Evolutionary conservation across 2,888 invertebrate genomes (phyloP).

Genomic region (Lordiphosa fenestrarum): DNA sequence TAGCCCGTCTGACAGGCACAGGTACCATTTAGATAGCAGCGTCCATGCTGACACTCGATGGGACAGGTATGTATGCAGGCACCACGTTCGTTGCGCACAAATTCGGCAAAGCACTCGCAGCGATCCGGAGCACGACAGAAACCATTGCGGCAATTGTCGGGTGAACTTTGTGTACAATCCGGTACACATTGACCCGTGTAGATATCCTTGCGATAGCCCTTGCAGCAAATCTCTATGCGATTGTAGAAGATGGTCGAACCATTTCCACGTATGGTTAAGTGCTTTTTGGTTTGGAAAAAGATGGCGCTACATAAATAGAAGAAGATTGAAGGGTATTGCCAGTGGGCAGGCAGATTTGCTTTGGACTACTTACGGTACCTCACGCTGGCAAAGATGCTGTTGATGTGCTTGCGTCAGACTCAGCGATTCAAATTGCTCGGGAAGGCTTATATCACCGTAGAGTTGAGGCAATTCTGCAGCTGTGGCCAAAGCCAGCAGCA

Average conservation of each 20-base stretch:
- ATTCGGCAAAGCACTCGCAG: conserved; percentile 78
- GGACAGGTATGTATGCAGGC: conserved; percentile 86
- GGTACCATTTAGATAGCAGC: conserved; percentile 83
- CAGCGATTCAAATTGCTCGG: conserved; percentile 47
- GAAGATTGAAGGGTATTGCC: not conserved
- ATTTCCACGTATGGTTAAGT: conserved; percentile 78
- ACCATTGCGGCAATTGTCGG: conserved; percentile 81
- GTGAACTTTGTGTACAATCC: conserved; percentile 75
- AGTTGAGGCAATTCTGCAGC: conserved; percentile 28
- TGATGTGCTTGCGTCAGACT: conserved; percentile 44
- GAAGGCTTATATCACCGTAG: conserved; percentile 44
- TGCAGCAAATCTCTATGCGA: conserved; percentile 86
- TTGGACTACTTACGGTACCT: conserved; percentile 74
- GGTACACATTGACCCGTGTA: conserved; percentile 81
- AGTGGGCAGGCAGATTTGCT: too few relatives aligned
- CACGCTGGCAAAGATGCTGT: conserved; percentile 61
- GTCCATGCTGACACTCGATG: conserved; percentile 85
- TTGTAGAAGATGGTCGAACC: conserved; percentile 80
- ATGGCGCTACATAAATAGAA: conserved; percentile 53
- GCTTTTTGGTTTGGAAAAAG: conserved; percentile 71
- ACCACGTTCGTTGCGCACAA: conserved; percentile 70
- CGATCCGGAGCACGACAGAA: conserved; percentile 79
- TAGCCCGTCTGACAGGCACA: conserved; percentile 83
- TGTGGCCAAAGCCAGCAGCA: conserved; percentile 14
- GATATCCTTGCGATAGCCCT: conserved; percentile 84